A percentile compares a stretch with the other conserved stretches of the same genome.
Conservation (phyloP, 1,140 invertebrate species). For the Theocolax elegans region DNA sequence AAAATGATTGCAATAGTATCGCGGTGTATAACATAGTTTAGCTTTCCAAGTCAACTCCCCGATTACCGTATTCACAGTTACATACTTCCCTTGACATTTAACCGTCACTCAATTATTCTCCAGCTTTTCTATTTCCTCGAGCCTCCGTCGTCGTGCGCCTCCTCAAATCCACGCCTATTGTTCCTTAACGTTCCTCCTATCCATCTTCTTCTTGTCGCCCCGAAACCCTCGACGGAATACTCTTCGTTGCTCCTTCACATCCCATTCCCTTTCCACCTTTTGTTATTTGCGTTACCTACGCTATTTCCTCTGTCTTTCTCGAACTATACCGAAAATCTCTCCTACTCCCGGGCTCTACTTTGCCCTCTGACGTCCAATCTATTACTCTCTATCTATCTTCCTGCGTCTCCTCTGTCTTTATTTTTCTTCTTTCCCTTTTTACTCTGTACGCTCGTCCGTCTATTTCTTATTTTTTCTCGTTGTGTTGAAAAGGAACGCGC, state of each 20-base stretch:
- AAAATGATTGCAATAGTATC: no score
- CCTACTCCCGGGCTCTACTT: not conserved
- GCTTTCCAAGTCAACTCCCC: not conserved
- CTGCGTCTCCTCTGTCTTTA: not conserved
- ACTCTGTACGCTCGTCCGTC: not conserved
- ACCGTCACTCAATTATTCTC: constrained; percentile 33
- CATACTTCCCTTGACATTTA: constrained; percentile 27
- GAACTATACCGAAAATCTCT: constrained; percentile 20
- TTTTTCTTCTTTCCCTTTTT: not conserved
- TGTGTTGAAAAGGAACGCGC: not conserved
- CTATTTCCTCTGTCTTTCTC: constrained; percentile 18
- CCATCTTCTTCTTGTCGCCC: constrained; percentile 36
- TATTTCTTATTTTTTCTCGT: not conserved
- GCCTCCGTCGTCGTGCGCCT: not conserved
- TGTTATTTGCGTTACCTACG: constrained; percentile 29
- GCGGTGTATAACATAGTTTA: no score
- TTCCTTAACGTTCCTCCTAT: constrained; percentile 22
- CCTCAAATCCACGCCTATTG: constrained; percentile 3
- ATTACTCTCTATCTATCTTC: constrained; percentile 19
- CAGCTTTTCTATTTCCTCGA: constrained; percentile 2
- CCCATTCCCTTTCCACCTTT: constrained; percentile 19
- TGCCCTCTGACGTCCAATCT: constrained; percentile 12
- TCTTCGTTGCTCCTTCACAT: not conserved
- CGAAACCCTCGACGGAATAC: not conserved
- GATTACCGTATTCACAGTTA: constrained; percentile 23